Percentiles rank a stretch among this genome's conserved stretches.
Conservation (phyloP, 2,888 invertebrate genomes). For the Agrochola macilenta region DNA sequence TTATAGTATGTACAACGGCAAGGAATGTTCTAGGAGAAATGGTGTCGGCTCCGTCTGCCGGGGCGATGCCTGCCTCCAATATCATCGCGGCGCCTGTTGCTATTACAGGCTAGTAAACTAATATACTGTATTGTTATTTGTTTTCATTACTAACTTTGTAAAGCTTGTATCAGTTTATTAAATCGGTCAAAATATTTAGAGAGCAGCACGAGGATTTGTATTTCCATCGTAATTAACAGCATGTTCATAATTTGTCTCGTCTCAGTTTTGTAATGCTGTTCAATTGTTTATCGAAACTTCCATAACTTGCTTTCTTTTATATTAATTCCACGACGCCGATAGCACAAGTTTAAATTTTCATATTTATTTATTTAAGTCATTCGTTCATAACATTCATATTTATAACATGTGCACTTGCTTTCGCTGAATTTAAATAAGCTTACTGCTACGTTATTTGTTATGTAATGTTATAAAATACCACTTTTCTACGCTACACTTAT, state of each 20-base stretch:
- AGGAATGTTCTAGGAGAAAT: conserved; percentile 84
- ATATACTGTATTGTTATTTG: no score
- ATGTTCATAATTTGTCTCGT: no score
- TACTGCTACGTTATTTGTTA: no score
- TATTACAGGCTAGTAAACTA: conserved; percentile 81
- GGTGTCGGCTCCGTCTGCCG: conserved; percentile 79
- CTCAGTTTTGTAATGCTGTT: no score
- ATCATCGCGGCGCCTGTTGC: conserved; percentile 76
- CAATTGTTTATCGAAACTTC: neutral
- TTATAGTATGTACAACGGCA: conserved; percentile 5
- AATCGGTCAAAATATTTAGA: no score
- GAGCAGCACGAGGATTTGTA: no score
- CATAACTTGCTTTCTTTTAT: neutral
- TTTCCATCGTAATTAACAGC: no score
- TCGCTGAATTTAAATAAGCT: neutral
- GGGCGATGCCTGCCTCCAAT: conserved; percentile 74
- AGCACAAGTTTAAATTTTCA: neutral
- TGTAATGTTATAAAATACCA: neutral
- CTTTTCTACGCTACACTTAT: neutral
- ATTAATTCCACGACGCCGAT: neutral
- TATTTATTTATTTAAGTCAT: neutral
- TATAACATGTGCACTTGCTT: neutral
- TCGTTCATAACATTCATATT: neutral
- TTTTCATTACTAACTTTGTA: no score
- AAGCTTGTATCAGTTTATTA: no score